phyloP scores from a whole-genome alignment of 1,140 invertebrate genomes.

The Zelostemma sp. region DNA sequence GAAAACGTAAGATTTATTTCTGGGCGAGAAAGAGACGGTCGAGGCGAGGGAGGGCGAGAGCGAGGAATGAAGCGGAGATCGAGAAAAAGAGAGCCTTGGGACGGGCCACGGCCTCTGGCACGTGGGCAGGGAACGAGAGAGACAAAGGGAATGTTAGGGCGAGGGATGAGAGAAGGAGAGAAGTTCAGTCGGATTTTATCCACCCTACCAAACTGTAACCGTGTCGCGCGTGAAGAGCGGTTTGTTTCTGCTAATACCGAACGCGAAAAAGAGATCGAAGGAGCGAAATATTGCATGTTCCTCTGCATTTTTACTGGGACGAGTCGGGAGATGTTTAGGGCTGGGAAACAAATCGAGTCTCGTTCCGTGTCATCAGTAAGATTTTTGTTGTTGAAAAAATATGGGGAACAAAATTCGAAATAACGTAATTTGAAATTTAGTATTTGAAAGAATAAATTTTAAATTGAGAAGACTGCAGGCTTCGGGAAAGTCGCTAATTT shows the following conservation, averaged over 20 bases:
- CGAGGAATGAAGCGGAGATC: constrained; percentile 17
- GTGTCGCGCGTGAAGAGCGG: constrained; percentile 46
- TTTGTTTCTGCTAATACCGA: constrained; percentile 51
- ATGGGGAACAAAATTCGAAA: no score
- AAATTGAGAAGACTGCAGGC: no score
- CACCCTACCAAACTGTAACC: constrained; percentile 51
- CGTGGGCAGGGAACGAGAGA: constrained; percentile 26
- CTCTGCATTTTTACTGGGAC: no score
- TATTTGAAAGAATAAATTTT: no score
- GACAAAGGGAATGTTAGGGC: constrained; percentile 7
- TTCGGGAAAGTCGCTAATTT: no score
- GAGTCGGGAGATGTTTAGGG: no score
- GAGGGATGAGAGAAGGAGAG: constrained; percentile 15
- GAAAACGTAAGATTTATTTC: constrained; percentile 68
- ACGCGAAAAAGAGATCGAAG: constrained; percentile 16
- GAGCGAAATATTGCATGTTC: constrained; percentile 7
- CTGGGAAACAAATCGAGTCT: no score
- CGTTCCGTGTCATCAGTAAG: no score
- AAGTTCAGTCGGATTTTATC: constrained; percentile 28
- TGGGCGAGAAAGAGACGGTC: constrained; percentile 32
- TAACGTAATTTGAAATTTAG: no score
- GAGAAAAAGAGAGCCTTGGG: constrained; percentile 40
- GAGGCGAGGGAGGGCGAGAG: constrained; percentile 13
- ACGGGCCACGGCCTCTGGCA: constrained; percentile 36
- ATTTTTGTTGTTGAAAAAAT: no score